Evolutionary conservation across 2,113 vertebrate species (phyloP).

Genomic region (Catharus bicknelli): DNA sequence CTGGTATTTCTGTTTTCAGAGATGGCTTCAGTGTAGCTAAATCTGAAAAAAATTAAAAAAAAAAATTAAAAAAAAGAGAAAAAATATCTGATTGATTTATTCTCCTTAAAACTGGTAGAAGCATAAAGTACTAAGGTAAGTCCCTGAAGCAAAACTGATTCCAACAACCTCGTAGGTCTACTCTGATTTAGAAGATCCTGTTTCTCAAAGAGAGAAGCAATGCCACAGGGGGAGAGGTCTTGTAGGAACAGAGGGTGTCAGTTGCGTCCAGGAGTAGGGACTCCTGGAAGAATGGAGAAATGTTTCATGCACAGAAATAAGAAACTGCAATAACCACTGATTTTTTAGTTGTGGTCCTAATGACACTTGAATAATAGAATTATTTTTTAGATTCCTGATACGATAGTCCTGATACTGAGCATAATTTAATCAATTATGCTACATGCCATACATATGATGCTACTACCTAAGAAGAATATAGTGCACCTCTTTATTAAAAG

Average conservation of each 20-base stretch:
- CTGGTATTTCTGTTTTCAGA: neutral
- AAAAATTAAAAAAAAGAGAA: neutral
- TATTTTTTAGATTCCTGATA: neutral
- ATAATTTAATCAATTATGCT: neutral
- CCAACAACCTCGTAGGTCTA: neutral
- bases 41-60: neutral
- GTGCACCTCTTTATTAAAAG: neutral
- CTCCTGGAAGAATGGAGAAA: neutral
- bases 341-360: neutral
- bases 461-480: neutral
- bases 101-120: neutral
- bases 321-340: neutral
- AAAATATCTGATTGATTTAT: neutral
- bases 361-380: neutral
- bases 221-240: neutral
- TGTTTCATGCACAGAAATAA: neutral
- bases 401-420: neutral
- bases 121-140: neutral
- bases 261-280: neutral
- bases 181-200: fast-evolving
- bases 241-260: neutral
- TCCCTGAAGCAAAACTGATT: neutral
- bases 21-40: neutral
- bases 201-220: neutral
- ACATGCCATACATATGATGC: neutral